These are phyloP conservation scores for Orestias chungarensis DNA, from an alignment of 2,797 vertebrate species.

Conservation along the genomic window DNA sequence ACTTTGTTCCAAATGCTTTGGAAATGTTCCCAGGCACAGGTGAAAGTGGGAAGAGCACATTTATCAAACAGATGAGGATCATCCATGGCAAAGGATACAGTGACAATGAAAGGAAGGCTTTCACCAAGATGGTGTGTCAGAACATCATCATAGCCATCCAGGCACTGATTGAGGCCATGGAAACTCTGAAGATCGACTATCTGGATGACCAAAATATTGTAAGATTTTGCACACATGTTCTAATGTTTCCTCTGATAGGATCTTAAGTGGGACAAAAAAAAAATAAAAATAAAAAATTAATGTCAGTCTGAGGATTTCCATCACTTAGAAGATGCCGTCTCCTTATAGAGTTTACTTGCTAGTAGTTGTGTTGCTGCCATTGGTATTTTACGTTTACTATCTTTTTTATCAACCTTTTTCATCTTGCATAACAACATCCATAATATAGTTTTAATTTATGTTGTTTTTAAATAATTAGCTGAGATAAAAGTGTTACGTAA, in stretches of 20 bases:
- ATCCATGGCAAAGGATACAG: conserved; percentile 88
- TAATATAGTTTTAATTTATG: not conserved
- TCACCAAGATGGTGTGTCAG: conserved; percentile 84
- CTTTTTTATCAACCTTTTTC: not conserved
- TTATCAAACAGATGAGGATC: conserved; percentile 93
- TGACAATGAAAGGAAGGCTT: conserved; percentile 82
- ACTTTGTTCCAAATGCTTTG: conserved; percentile 21
- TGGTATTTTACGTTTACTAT: not conserved
- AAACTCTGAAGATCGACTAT: conserved; percentile 6
- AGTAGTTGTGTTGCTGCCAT: not conserved
- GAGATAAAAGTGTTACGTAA: not conserved
- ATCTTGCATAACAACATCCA: not conserved
- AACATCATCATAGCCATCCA: conserved; percentile 87
- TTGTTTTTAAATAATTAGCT: not conserved
- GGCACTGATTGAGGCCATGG: conserved; percentile 84
- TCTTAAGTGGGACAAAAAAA: not conserved
- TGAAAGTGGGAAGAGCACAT: conserved; percentile 93
- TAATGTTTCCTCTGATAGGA: conserved; percentile 71
- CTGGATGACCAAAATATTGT: not conserved
- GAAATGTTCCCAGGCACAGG: conserved; percentile 82
- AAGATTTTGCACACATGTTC: conserved; percentile 56
- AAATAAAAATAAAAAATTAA: not conserved
- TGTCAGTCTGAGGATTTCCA: not conserved
- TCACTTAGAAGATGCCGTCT: not conserved
- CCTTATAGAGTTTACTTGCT: not conserved